Evolutionary conservation across 37 sponge, comb jelly and placozoan species (phyloP).

Genomic region (Chondrosia reniformis): DNA sequence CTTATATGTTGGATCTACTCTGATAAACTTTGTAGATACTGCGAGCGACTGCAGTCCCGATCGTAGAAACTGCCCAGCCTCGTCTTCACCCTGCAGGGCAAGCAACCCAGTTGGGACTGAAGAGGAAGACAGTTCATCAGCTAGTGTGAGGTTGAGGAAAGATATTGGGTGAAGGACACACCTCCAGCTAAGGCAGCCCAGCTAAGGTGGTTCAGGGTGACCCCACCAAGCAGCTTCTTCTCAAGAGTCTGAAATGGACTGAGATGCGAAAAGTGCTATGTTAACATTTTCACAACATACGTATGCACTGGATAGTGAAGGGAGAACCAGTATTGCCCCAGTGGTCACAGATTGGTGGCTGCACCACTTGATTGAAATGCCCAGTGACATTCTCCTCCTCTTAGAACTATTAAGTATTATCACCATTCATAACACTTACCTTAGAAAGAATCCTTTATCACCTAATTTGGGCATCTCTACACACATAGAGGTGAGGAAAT

Average conservation of each 20-base stretch:
- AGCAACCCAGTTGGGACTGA: conserved; percentile 61
- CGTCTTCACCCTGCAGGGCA: conserved; percentile 83
- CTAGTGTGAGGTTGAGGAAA: neutral
- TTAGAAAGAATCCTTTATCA: conserved; percentile 75
- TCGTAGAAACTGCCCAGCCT: conserved; percentile 57
- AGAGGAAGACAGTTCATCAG: neutral
- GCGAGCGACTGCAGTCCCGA: conserved; percentile 28
- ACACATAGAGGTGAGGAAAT: neutral
- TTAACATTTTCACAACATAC: no score
- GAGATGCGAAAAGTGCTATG: neutral
- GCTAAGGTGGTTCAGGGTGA: conserved; percentile 78
- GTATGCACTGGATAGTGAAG: no score
- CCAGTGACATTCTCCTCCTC: no score
- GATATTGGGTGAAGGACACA: conserved; percentile 13
- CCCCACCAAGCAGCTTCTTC: conserved; percentile 72
- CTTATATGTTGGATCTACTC: conserved; percentile 22
- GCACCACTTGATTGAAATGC: no score
- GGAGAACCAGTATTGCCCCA: no score
- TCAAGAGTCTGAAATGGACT: conserved; percentile 66
- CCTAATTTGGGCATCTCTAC: conserved; percentile 77
- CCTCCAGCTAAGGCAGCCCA: conserved; percentile 91
- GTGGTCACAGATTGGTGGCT: no score
- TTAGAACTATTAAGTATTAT: no score
- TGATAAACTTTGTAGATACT: conserved; percentile 67
- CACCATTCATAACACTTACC: conserved; percentile 37